phyloP scores from a whole-genome alignment of 1,140 invertebrate species.

The Drosophila saltans region DNA sequence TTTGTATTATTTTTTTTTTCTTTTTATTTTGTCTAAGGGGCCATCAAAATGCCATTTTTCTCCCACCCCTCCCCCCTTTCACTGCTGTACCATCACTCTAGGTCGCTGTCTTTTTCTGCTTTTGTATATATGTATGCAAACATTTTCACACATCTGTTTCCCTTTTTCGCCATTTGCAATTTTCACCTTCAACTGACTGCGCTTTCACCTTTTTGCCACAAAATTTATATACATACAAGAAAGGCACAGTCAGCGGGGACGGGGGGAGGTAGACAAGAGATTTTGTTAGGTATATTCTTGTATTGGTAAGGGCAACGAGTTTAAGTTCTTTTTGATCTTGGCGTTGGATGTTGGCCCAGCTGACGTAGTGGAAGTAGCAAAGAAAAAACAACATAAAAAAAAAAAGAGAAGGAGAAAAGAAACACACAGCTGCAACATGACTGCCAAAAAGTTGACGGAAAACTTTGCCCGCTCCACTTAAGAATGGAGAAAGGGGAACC shows the following conservation, averaged over 20 bases:
- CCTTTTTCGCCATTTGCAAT: conserved; percentile 30
- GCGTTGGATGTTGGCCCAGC: conserved; percentile 8
- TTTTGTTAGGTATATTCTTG: background rate
- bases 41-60: conserved; percentile 42
- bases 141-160: conserved; percentile 36
- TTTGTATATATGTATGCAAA: background rate
- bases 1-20: no score
- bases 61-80: background rate
- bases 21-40: conserved; percentile 33
- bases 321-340: conserved; percentile 13
- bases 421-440: conserved; percentile 34
- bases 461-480: conserved; percentile 37
- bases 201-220: conserved; percentile 46
- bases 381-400: conserved; percentile 4
- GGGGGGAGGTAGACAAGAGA: no score
- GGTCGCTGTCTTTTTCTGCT: no score
- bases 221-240: conserved; percentile 7
- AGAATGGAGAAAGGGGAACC: background rate
- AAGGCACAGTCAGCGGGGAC: background rate
- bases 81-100: background rate
- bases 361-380: conserved; percentile 9
- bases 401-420: background rate
- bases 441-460: conserved; percentile 39
- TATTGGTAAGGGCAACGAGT: conserved; percentile 21
- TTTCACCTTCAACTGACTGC: conserved; percentile 50